Evolutionary conservation across 1,140 invertebrate species (phyloP), one percentile per base, ranked within the genome.

Genomic region (Drusus annulatus): DNA sequence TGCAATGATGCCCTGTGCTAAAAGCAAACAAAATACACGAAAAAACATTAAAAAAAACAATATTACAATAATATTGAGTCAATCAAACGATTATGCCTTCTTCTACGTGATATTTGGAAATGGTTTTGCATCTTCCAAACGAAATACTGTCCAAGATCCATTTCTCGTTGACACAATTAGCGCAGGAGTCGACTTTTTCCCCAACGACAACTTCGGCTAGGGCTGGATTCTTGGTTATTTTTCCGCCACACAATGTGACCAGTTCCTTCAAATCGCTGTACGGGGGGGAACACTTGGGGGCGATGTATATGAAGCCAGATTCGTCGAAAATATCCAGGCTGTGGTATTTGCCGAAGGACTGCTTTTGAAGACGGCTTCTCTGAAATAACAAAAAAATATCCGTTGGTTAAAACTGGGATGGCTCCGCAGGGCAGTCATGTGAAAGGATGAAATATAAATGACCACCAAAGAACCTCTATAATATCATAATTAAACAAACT

Each of bases 121-220:
- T 15, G 7, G 76, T 31, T 74, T 63, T 74, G 74, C 51, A 80
- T 54, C 80, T 76, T 65, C 83, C 83, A 65, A 62, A 73, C 10
- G 78, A 78, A 23, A 84, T 82, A 28, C 83, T 84, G 58, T 90
- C 89, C 13, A 90, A 83, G 3, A 90, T 76, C 89, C 89, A 90
- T 52, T 84, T 86, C 81, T 87, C 88, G 13, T 71, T 85, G 1
- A 90, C 86, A 76, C 85, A 86, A 28, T 80, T 76, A 25, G 84
- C 80, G 45, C 81, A 81, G 7, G 85, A 81, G 8, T 78, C 23
- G 2, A 82, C 13, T 50, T 79, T 83, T 56, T 84, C 80, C 13
- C 88, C 89, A 31, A 90, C 82, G 23, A 87, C 80, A 17, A 90
- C 85, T 28, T 85, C 76, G 8, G 89, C 89, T 10, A 63, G 79